phyloP scores from a whole-genome alignment of 2,888 invertebrate species.

The Troides oblongomaculatus region DNA sequence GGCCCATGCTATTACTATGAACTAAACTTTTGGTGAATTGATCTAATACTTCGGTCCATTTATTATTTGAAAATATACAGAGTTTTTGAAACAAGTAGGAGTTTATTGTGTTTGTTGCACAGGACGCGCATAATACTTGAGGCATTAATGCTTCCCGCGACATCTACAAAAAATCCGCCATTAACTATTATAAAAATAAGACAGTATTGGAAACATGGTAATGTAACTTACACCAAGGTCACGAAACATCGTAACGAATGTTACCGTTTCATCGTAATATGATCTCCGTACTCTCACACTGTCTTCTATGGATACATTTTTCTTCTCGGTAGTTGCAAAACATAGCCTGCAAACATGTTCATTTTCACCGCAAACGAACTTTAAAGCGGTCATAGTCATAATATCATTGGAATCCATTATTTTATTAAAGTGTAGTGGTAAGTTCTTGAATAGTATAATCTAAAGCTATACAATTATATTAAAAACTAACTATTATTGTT shows the following conservation, averaged over 20 bases:
- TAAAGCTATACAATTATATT: too few relatives aligned
- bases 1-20: constrained; percentile 39
- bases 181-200: not conserved
- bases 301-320: constrained; percentile 50
- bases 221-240: constrained; percentile 54
- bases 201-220: not conserved
- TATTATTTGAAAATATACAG: constrained; percentile 46
- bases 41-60: constrained; percentile 48
- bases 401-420: constrained; percentile 40
- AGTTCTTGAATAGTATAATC: too few relatives aligned
- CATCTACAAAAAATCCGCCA: constrained; percentile 40
- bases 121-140: constrained; percentile 52
- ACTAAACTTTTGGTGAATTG: constrained; percentile 43
- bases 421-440: not conserved
- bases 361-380: constrained; percentile 51
- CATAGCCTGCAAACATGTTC: constrained; percentile 67
- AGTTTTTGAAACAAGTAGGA: constrained; percentile 58
- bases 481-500: too few relatives aligned
- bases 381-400: constrained; percentile 44
- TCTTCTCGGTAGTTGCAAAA: constrained; percentile 47
- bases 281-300: constrained; percentile 42
- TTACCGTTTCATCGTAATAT: constrained; percentile 49
- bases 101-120: constrained; percentile 51
- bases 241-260: constrained; percentile 52
- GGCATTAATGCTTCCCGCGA: constrained; percentile 49